phyloP scores from a whole-genome alignment of 2,797 vertebrate genomes.

The Acestrorhynchus altus region DNA sequence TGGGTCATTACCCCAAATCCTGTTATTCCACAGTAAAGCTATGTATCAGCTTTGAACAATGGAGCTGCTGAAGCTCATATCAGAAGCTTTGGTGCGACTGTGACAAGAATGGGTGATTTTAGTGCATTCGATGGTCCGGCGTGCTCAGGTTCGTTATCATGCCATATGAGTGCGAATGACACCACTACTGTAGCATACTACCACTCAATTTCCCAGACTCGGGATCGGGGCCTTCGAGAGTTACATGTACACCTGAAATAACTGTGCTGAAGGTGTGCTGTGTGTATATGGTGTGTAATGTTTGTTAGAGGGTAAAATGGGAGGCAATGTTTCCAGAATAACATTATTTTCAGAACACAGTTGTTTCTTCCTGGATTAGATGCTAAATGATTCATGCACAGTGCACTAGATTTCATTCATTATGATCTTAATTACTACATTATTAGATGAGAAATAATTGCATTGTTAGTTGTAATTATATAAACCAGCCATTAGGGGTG shows the following conservation, averaged over 20 bases:
- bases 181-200: not conserved
- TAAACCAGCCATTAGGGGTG: no score
- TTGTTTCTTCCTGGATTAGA: no score
- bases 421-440: no score
- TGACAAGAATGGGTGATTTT: slow-evolving; percentile 7
- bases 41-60: slow-evolving; percentile 4
- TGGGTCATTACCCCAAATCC: slow-evolving; percentile 26
- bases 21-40: slow-evolving; percentile 21
- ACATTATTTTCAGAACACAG: no score
- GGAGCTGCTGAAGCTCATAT: not conserved
- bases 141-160: slow-evolving; percentile 59
- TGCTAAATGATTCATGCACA: no score
- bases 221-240: not conserved
- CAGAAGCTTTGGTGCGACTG: not conserved
- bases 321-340: no score
- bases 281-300: no score
- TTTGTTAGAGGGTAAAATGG: no score
- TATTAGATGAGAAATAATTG: no score
- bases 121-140: not conserved
- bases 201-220: not conserved
- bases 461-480: no score
- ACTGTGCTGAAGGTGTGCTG: no score
- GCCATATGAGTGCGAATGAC: slow-evolving; percentile 52
- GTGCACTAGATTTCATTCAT: no score
- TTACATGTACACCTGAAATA: not conserved